Conservation (phyloP, 2,113 vertebrate species). For the Sialia sialis region DNA sequence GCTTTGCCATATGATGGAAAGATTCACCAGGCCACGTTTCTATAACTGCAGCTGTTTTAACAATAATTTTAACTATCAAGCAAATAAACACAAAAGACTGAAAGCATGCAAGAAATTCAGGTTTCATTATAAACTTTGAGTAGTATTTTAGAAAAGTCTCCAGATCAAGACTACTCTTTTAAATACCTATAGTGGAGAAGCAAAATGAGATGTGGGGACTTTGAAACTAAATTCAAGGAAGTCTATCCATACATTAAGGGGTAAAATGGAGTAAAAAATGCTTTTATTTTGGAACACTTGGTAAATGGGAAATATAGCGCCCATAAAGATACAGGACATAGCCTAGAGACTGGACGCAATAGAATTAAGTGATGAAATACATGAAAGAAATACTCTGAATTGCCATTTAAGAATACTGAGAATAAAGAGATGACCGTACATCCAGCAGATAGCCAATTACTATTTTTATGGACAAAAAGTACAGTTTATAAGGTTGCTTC, state of each 20-base stretch:
- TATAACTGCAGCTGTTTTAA: background rate
- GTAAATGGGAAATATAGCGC: background rate
- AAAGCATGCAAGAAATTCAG: background rate
- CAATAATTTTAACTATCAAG: background rate
- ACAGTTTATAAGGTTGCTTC: background rate
- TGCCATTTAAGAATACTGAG: background rate
- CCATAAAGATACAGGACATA: background rate
- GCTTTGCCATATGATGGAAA: background rate
- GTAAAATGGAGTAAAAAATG: background rate
- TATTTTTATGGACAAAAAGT: background rate
- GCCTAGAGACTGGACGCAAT: background rate
- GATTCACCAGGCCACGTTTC: background rate
- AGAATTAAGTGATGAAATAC: background rate
- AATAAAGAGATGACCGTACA: background rate
- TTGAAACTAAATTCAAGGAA: slow-evolving; percentile 22
- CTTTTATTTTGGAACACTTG: background rate
- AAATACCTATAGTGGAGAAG: background rate
- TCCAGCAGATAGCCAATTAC: background rate
- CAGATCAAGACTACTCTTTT: background rate
- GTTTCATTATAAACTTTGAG: background rate
- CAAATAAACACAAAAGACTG: background rate
- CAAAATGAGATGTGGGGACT: background rate
- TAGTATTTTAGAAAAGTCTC: background rate
- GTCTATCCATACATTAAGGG: background rate
- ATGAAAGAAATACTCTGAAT: background rate